Conservation (phyloP, 1,140 invertebrate genomes). For the Listronotus oregonensis region DNA sequence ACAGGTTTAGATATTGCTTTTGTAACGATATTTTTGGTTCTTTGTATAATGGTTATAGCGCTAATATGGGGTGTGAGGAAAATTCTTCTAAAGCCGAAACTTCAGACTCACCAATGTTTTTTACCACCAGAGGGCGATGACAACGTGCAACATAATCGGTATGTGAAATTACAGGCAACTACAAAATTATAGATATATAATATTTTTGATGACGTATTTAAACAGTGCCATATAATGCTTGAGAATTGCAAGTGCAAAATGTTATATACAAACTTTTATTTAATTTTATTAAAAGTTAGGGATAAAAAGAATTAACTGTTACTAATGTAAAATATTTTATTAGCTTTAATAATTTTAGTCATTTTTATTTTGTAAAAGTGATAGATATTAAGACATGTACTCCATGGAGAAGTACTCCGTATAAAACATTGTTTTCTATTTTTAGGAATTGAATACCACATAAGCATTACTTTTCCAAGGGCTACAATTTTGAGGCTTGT, state of each 20-base stretch:
- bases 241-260: constrained; percentile 5
- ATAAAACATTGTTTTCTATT: neutral
- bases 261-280: neutral
- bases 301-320: constrained; percentile 3
- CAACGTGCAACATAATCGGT: constrained; percentile 60
- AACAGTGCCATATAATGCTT: constrained; percentile 6
- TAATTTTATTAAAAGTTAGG: neutral
- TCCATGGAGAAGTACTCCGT: neutral
- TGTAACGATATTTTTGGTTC: constrained; percentile 59
- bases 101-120: constrained; percentile 62
- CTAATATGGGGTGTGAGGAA: constrained; percentile 62
- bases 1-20: constrained; percentile 60
- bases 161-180: constrained; percentile 67
- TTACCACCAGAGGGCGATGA: constrained; percentile 59
- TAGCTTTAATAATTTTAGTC: constrained; percentile 17
- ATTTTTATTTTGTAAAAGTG: neutral
- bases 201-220: constrained; percentile 8
- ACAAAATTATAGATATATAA: constrained; percentile 55
- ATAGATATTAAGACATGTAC: neutral
- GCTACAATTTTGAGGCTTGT: no score
- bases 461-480: no score
- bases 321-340: constrained; percentile 18
- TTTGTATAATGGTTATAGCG: constrained; percentile 60
- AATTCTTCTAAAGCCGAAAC: constrained; percentile 60
- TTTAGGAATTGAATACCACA: no score